These are phyloP conservation scores for Microtus richardsoni DNA, from an alignment of 2,113 vertebrate species.

Conservation along the genomic window DNA sequence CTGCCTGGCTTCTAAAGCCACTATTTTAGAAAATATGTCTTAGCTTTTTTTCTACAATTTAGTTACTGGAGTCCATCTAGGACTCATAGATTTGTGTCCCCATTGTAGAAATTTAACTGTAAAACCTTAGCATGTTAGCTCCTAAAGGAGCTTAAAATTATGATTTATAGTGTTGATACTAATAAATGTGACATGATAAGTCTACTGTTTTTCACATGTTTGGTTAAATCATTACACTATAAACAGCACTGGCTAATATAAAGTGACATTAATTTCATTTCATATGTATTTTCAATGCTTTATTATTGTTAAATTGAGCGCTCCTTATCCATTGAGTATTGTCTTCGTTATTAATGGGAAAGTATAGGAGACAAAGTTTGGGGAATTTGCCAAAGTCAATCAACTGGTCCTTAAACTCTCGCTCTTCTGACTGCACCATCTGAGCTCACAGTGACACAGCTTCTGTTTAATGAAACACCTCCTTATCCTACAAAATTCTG, in stretches of 20 bases:
- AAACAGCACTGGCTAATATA: conserved; percentile 19
- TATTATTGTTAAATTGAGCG: conserved; percentile 19
- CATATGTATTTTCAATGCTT: conserved; percentile 4
- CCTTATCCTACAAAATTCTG: conserved; percentile 34
- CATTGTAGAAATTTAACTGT: neutral
- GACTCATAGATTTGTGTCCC: conserved; percentile 15
- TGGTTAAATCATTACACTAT: conserved; percentile 1
- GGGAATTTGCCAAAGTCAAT: conserved; percentile 9
- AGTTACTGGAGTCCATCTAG: neutral
- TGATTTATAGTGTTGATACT: neutral
- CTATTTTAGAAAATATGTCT: neutral
- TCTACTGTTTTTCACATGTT: neutral
- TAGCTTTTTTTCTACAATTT: conserved; percentile 40
- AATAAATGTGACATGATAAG: neutral
- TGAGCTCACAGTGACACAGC: neutral
- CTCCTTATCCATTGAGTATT: neutral
- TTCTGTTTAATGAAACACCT: neutral
- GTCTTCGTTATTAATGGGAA: conserved; percentile 29
- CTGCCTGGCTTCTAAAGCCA: neutral
- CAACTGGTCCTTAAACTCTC: neutral
- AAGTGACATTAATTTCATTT: conserved; percentile 19
- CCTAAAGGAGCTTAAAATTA: neutral
- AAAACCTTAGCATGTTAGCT: neutral
- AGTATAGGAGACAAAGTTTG: conserved; percentile 11
- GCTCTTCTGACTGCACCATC: neutral